Percentiles rank a stretch among this genome's conserved stretches.
phyloP scores from a whole-genome alignment of 2,888 invertebrate genomes.

The Mimas tiliae region DNA sequence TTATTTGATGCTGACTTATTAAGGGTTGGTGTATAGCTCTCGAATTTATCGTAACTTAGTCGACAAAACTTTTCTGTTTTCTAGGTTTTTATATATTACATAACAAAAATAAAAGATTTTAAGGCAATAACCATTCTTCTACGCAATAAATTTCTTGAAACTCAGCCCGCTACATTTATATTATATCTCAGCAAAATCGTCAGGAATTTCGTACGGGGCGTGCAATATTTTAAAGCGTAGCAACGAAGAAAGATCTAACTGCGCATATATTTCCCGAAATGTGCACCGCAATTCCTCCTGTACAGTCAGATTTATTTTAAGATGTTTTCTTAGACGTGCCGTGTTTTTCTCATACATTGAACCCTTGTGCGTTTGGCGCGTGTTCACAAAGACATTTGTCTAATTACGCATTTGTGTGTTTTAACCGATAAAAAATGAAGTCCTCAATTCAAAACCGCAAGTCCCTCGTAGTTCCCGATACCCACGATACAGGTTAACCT shows the following conservation, averaged over 20 bases:
- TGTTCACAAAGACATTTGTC: neutral
- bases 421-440: neutral
- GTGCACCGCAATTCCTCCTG: slow-evolving; percentile 4
- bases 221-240: slow-evolving; percentile 15
- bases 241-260: slow-evolving; percentile 17
- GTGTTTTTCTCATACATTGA: slow-evolving; percentile 27
- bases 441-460: too few species aligned
- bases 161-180: slow-evolving; percentile 1
- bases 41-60: too few species aligned
- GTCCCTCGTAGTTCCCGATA: too few species aligned
- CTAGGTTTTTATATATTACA: neutral
- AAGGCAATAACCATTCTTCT: slow-evolving; percentile 1
- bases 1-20: too few species aligned
- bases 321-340: slow-evolving; percentile 17
- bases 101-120: neutral
- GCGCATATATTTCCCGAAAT: slow-evolving; percentile 22
- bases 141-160: slow-evolving; percentile 9
- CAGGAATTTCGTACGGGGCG: slow-evolving; percentile 5
- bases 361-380: slow-evolving; percentile 14
- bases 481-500: too few species aligned
- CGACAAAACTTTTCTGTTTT: neutral
- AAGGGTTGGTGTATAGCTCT: too few species aligned
- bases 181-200: slow-evolving; percentile 15
- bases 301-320: slow-evolving; percentile 14
- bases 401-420: neutral